Evolutionary conservation across 2,888 invertebrate genomes (phyloP).

Genomic region (Polylopha cassiicola): DNA sequence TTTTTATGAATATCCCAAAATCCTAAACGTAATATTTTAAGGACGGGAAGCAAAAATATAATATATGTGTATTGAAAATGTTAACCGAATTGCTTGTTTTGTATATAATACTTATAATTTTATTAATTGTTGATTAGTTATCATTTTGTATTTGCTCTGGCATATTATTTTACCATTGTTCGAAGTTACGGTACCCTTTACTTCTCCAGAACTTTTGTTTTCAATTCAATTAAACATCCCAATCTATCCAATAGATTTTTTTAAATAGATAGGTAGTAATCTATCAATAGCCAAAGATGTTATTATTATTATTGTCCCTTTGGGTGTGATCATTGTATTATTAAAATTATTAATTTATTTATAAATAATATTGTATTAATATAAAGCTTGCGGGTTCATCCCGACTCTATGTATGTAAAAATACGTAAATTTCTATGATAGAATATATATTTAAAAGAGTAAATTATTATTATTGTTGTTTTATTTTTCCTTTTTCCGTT

Average conservation of each 20-base stretch:
- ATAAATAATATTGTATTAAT: too few relatives aligned
- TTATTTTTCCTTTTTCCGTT: background rate
- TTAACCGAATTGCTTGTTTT: too few relatives aligned
- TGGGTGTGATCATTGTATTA: background rate
- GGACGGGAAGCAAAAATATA: too few relatives aligned
- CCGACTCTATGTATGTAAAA: conserved; percentile 10
- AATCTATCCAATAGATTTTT: background rate
- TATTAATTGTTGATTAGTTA: conserved; percentile 8
- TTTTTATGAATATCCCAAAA: too few relatives aligned
- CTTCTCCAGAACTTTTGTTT: too few relatives aligned
- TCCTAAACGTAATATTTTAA: too few relatives aligned
- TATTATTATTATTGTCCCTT: background rate
- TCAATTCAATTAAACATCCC: too few relatives aligned
- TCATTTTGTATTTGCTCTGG: too few relatives aligned
- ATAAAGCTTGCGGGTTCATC: conserved; percentile 5
- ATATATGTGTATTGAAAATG: too few relatives aligned
- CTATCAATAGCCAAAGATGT: conserved; percentile 10
- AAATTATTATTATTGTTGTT: conserved; percentile 9
- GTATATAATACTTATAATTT: conserved; percentile 9
- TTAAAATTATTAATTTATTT: conserved; percentile 6
- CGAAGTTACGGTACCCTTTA: too few relatives aligned
- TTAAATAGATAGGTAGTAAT: background rate
- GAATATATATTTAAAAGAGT: conserved; percentile 15
- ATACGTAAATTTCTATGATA: conserved; percentile 15
- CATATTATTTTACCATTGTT: too few relatives aligned